Evolutionary conservation across 2,797 vertebrate species (phyloP), one percentile per base, ranked within the genome.

Genomic region (Vipera latastei): DNA sequence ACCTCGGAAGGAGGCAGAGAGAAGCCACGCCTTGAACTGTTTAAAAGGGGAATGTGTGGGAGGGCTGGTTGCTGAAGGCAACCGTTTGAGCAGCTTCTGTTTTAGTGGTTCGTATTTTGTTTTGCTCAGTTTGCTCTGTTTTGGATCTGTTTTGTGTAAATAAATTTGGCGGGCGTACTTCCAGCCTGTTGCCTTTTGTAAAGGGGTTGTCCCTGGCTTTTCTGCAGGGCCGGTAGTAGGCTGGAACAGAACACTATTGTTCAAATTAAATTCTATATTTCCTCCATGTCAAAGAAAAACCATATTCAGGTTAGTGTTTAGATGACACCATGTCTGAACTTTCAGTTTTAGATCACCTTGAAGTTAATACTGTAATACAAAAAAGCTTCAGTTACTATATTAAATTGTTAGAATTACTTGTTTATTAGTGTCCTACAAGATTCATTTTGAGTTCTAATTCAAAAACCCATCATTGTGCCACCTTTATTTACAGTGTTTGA

Each of bases 371-470:
- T 53, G 51, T 53, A 95, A 93, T 0, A 22, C 0, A 55, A 92
- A 55, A 92, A 93, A 60, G 4, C 90, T 96, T 95, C 65, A 1
- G 55, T 96, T 95, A 91, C 65, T 90, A 3, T 89, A 56, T 92
- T 65, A 92, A 96, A 95, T 69, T 86, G 48, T 83, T 89, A 95
- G 92, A 95, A 92, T 91, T 92, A 89, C 44, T 61, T 91, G 86
- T 1, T 7, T 91, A 16, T 94, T 93, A 95, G 89, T 90, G 25
- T 63, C 92, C 89, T 96, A 89, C 44, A 95, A 94, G 48, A 14
- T 88, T 91, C 90, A 53, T 65, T 96, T 55, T 92, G 89, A 94
- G 92, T 88, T 95, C 89, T 9, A 44, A 89, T 86, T 94, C 86
- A 0, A 89, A 95, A 93, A 94, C 60, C 89, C n/a, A 61, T 90